Conservation (phyloP, 2,113 vertebrate genomes). For the Macrotis lagotis region DNA sequence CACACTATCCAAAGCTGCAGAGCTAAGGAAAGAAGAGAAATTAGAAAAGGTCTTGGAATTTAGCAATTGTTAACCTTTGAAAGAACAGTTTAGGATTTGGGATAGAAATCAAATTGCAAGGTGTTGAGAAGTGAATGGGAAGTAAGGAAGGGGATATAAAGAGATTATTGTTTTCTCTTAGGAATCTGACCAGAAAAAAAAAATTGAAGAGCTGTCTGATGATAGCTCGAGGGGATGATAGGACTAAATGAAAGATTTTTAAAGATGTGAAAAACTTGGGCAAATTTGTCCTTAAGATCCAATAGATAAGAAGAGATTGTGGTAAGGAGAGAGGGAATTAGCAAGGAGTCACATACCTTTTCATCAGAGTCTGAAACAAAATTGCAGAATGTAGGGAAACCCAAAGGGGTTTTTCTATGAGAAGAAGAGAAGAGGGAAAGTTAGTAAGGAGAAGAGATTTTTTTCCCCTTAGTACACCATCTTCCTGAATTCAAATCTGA, state of each 20-base stretch:
- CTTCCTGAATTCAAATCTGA: neutral
- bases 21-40: neutral
- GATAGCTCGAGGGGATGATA: neutral
- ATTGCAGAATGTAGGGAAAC: neutral
- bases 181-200: neutral
- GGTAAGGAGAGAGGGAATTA: neutral
- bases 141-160: neutral
- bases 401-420: neutral
- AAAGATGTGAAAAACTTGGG: neutral
- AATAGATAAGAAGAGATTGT: neutral
- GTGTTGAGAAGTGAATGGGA: conserved; percentile 1
- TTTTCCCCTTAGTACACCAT: neutral
- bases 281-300: neutral
- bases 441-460: neutral
- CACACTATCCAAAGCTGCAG: neutral
- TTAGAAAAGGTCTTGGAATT: neutral
- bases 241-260: neutral
- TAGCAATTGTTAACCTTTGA: neutral
- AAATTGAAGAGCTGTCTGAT: neutral
- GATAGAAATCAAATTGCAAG: neutral
- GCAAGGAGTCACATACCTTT: neutral
- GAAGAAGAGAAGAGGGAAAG: neutral
- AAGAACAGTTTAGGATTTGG: neutral
- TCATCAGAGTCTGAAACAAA: neutral
- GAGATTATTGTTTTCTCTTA: neutral